Conservation (phyloP, 1,140 invertebrate species). For the Himalopsyche phryganea region DNA sequence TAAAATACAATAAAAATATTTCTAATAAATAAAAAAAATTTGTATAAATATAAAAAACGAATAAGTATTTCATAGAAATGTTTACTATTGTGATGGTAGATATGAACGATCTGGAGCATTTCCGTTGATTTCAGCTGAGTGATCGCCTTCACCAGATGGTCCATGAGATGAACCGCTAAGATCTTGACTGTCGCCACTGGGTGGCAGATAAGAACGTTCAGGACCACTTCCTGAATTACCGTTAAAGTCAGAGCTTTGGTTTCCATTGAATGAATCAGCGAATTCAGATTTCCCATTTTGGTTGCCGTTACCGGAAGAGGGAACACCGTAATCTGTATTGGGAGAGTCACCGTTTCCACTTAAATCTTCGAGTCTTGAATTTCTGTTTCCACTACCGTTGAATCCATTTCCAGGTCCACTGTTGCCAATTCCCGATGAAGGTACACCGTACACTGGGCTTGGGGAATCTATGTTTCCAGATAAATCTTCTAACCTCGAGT, state of each 20-base stretch:
- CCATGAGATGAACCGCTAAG: neutral
- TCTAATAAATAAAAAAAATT: no score
- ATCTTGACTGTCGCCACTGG: neutral
- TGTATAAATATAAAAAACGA: no score
- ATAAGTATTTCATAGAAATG: no score
- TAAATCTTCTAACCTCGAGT: neutral
- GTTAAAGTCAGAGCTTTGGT: slow-evolving; percentile 1
- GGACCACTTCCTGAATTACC: slow-evolving; percentile 5
- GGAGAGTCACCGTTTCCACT: slow-evolving; percentile 9
- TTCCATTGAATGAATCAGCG: neutral
- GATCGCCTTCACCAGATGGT: neutral
- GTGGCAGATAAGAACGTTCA: neutral
- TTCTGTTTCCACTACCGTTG: neutral
- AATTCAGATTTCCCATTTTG: neutral
- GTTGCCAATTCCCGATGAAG: neutral
- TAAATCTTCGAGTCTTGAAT: neutral
- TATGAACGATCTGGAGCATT: slow-evolving; percentile 2
- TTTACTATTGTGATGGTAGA: slow-evolving; percentile 3
- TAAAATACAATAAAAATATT: no score
- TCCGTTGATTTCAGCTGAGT: slow-evolving; percentile 1
- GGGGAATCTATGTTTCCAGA: slow-evolving; percentile 7
- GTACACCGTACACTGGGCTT: slow-evolving; percentile 4
- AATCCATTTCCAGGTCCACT: slow-evolving; percentile 5
- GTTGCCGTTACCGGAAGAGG: slow-evolving; percentile 1
- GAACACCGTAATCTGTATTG: slow-evolving; percentile 8